Evolutionary conservation across 2,797 vertebrate species (phyloP), one percentile per base, ranked within the genome.

Genomic region (Hypotaenidia philippensis): DNA sequence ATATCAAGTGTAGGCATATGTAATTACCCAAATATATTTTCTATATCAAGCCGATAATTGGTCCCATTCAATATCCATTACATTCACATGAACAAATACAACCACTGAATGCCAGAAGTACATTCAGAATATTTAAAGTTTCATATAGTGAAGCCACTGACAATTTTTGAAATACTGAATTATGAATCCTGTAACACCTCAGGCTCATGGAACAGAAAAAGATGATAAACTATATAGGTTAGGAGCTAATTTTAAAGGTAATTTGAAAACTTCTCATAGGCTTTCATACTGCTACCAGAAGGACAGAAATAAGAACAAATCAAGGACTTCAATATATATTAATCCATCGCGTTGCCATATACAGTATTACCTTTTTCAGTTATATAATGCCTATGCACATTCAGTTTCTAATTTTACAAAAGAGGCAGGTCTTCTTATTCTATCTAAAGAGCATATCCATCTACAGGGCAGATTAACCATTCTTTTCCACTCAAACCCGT

Each of bases 11-110:
- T 91, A 77, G 78, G 84, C 61, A 86, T 34, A 90, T 70, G 52
- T 78, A 95, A 95, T 91, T 87, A 93, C 80, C 80, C 26, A 82
- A 83, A 87, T 90, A 92, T 83, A 91, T 96, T 92, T 93, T 88
- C 94, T 88, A 22, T 89, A 95, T 92, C 82, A 95, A 85, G 74
- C 49, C 72, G 86, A 88, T 93, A 97, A 93, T 84, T 83, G 87
- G 66, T 40, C 65, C 68, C 89, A 55, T 90, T 96, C 88, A 83
- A 69, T 77, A 95, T 61, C 91, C 76, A 66, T 93, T 92, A 89
- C 59, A 83, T 92, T 74, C 9, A 13, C 95, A 93, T 70, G 94
- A 97, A 91, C 85, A 96, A 93, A 93, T 65, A 63, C 70, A 93
- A 87, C 66, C 38, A 87, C 65, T 69, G 52, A 95, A 95, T 91